Evolutionary conservation across 2,888 invertebrate species (phyloP).

Genomic region (Leucania comma): DNA sequence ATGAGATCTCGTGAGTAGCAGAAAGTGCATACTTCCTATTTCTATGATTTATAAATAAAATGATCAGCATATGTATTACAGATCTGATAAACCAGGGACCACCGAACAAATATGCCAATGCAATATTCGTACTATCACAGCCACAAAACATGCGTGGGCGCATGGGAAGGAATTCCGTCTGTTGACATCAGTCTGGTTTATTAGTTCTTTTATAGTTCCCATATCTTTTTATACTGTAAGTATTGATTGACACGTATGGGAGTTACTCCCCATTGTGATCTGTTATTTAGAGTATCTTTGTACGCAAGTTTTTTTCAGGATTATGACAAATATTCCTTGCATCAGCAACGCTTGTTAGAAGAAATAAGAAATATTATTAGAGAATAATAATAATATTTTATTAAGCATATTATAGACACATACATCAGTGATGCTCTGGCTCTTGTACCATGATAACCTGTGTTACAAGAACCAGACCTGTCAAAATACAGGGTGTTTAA

Average conservation of each 20-base stretch:
- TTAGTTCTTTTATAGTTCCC: constrained; percentile 57
- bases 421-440: too few species aligned
- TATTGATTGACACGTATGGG: constrained; percentile 47
- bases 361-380: too few species aligned
- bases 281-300: constrained; percentile 22
- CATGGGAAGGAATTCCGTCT: constrained; percentile 68
- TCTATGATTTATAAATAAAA: not conserved
- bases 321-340: constrained; percentile 11
- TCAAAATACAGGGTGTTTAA: too few species aligned
- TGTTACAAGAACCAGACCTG: too few species aligned
- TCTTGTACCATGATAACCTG: too few species aligned
- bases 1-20: too few species aligned
- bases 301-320: constrained; percentile 18
- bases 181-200: constrained; percentile 53
- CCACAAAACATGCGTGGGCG: constrained; percentile 38
- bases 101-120: not conserved
- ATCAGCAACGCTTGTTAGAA: not conserved
- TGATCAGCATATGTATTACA: not conserved
- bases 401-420: too few species aligned
- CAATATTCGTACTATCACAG: constrained; percentile 34
- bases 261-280: constrained; percentile 43
- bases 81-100: constrained; percentile 3
- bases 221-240: constrained; percentile 38
- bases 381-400: too few species aligned
- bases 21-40: too few species aligned